phyloP scores from a whole-genome alignment of 1,140 invertebrate species.

The Drosophila rhopaloa region DNA sequence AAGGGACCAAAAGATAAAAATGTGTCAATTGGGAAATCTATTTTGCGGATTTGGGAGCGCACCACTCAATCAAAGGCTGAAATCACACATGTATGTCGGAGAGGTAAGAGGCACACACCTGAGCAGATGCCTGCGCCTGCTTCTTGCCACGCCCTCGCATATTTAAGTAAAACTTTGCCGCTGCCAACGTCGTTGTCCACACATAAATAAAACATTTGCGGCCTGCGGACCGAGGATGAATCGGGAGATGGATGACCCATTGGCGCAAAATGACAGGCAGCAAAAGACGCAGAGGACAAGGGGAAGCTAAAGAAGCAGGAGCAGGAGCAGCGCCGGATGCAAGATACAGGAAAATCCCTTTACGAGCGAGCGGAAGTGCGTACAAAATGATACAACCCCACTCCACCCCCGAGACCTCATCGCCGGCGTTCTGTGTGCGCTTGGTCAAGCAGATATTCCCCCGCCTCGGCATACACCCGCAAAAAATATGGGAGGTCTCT shows the following conservation, averaged over 20 bases:
- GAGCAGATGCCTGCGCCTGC: constrained; percentile 43
- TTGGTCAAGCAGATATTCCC: constrained; percentile 76
- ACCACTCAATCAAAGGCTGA: constrained; percentile 78
- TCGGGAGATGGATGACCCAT: constrained; percentile 80
- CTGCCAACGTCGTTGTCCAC: constrained; percentile 62
- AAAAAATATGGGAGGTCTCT: constrained; percentile 5
- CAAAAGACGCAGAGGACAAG: constrained; percentile 5
- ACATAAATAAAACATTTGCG: constrained; percentile 83
- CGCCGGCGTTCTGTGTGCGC: constrained; percentile 50
- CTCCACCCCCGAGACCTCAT: constrained; percentile 18
- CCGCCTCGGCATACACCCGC: constrained; percentile 41
- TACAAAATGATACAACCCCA: constrained; percentile 75
- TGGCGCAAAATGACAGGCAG: constrained; percentile 77
- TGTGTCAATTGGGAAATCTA: constrained; percentile 83
- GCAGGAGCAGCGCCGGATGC: constrained; percentile 38
- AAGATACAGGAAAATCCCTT: constrained; percentile 80
- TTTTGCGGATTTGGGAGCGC: constrained; percentile 76
- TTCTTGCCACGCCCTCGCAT: constrained; percentile 46
- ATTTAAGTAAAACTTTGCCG: constrained; percentile 73
- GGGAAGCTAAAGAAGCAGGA: constrained; percentile 1
- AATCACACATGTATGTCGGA: constrained; percentile 55
- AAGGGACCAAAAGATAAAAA: constrained; percentile 60
- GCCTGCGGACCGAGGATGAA: constrained; percentile 72
- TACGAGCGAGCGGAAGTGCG: constrained; percentile 80
- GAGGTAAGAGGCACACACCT: constrained; percentile 44